These are phyloP conservation scores for Pilophorus perplexus DNA, from an alignment of 2,888 invertebrate species.

Conservation along the genomic window DNA sequence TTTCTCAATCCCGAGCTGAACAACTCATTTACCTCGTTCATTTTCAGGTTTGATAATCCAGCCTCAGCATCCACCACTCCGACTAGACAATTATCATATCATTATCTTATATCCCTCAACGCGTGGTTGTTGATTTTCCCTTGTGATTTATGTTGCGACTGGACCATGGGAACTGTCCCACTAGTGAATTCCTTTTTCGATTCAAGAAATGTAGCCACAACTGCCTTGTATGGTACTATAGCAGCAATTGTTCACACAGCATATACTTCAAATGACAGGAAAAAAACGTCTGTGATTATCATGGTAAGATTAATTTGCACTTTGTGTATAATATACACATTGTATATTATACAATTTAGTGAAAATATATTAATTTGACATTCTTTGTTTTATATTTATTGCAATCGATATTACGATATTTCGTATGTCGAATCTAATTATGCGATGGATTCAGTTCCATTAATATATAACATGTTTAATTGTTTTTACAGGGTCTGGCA, in stretches of 20 bases:
- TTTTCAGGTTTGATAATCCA: conserved; percentile 87
- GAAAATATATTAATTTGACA: too few relatives aligned
- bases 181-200: conserved; percentile 77
- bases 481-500: conserved; percentile 68
- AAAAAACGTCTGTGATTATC: conserved; percentile 64
- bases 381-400: too few relatives aligned
- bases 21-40: too few relatives aligned
- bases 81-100: conserved; percentile 83
- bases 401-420: too few relatives aligned
- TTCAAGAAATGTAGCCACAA: conserved; percentile 74
- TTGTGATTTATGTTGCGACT: conserved; percentile 90
- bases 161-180: conserved; percentile 97
- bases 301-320: conserved; percentile 69
- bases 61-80: conserved; percentile 86
- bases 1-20: too few relatives aligned
- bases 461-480: background rate
- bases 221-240: conserved; percentile 64
- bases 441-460: background rate
- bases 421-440: too few relatives aligned
- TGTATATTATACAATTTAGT: too few relatives aligned
- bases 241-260: conserved; percentile 60
- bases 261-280: conserved; percentile 59
- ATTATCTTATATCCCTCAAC: conserved; percentile 87
- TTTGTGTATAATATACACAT: too few relatives aligned
- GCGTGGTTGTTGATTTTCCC: conserved; percentile 87